A percentile compares a stretch with the other conserved stretches of the same genome.
Conservation (phyloP, 2,797 vertebrate genomes). For the Mus caroli region DNA sequence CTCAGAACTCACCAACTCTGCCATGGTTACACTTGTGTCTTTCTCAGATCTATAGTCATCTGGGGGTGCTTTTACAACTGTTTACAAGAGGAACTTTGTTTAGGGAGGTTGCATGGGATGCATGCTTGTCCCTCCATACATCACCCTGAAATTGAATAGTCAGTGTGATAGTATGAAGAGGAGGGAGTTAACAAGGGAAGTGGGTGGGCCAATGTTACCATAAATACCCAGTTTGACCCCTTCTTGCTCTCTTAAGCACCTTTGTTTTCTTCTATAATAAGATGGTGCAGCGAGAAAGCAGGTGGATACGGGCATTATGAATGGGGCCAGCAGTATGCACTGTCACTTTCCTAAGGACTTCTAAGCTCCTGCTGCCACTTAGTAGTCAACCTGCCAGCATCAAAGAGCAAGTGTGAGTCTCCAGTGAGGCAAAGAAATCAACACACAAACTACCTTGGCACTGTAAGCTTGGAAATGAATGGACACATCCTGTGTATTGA, state of each 20-base stretch:
- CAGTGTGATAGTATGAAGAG: background rate
- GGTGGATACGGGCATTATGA: background rate
- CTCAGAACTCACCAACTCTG: background rate
- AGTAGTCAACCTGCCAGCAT: background rate
- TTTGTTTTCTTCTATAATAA: background rate
- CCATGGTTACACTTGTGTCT: background rate
- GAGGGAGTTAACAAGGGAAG: too few relatives aligned
- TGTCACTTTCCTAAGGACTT: background rate
- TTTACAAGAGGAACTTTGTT: background rate
- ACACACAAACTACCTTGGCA: background rate
- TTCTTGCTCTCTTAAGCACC: background rate
- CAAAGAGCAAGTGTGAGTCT: background rate
- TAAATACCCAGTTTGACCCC: background rate
- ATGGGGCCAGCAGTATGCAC: background rate
- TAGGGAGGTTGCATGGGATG: background rate
- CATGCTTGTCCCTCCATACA: background rate
- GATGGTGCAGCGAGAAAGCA: background rate
- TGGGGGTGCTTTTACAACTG: background rate
- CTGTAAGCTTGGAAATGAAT: background rate
- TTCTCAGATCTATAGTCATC: background rate
- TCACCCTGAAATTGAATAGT: background rate
- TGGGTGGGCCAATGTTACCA: background rate
- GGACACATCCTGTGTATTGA: background rate
- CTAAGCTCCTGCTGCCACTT: background rate
- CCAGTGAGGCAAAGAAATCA: background rate